A percentile compares a stretch with the other conserved stretches of the same genome.
phyloP scores from a whole-genome alignment of 2,113 vertebrate species.

The Nesogale talazaci region DNA sequence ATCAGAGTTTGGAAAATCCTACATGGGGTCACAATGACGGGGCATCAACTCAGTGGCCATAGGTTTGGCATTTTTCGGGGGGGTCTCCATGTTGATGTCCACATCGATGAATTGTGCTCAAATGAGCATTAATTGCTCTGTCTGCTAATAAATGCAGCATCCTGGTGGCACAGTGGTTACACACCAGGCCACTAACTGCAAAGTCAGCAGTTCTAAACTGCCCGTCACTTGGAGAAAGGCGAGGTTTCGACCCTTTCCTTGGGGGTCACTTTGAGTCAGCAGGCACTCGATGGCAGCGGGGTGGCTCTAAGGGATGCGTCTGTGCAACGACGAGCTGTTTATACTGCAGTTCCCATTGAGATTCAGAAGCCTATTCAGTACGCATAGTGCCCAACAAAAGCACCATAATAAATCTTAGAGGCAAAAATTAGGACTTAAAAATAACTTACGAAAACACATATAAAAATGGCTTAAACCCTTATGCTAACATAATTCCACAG shows the following conservation, averaged over 20 bases:
- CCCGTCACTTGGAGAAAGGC: too few species aligned
- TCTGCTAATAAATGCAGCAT: not conserved
- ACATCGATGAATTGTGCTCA: not conserved
- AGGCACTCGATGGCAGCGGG: too few species aligned
- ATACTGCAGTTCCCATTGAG: not conserved
- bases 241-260: too few species aligned
- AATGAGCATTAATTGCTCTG: not conserved
- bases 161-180: too few species aligned
- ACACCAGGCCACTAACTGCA: too few species aligned
- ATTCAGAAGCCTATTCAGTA: not conserved
- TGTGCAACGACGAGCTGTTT: slow-evolving; percentile 32
- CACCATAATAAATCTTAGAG: not conserved
- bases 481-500: not conserved
- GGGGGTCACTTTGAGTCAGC: too few species aligned
- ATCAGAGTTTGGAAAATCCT: too few species aligned
- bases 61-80: too few species aligned
- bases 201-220: too few species aligned
- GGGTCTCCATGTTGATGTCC: not conserved
- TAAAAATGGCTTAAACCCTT: slow-evolving; percentile 16
- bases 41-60: too few species aligned
- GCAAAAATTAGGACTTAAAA: slow-evolving; percentile 46
- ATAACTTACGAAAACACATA: slow-evolving; percentile 39
- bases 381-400: slow-evolving; percentile 2
- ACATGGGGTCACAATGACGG: too few species aligned
- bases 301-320: not conserved